These are phyloP conservation scores for Eudemis profundana DNA, from an alignment of 2,888 invertebrate genomes.

Conservation along the genomic window DNA sequence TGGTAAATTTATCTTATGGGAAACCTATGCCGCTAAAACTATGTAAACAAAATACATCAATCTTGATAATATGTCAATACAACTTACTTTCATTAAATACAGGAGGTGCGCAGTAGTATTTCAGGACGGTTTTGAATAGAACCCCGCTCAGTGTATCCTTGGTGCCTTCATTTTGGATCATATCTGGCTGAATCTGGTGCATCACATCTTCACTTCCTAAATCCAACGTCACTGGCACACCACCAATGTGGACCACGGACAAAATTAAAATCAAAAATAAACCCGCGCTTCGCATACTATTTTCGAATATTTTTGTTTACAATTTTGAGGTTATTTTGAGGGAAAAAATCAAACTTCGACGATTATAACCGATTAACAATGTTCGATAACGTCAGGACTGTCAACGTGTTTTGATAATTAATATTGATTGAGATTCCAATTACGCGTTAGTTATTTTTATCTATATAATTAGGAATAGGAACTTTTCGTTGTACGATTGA, in stretches of 20 bases:
- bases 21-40: too few relatives aligned
- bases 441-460: slow-evolving; percentile 8
- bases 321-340: slow-evolving; percentile 20
- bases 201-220: slow-evolving; percentile 26
- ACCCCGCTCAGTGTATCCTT: slow-evolving; percentile 18
- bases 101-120: slow-evolving; percentile 6
- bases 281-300: slow-evolving; percentile 21
- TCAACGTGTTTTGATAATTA: slow-evolving; percentile 36
- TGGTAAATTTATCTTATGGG: too few relatives aligned
- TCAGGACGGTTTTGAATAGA: slow-evolving; percentile 27
- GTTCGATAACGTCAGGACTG: slow-evolving; percentile 29
- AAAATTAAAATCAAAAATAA: slow-evolving; percentile 41
- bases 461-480: too few relatives aligned
- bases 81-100: slow-evolving; percentile 11
- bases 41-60: too few relatives aligned
- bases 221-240: slow-evolving; percentile 17
- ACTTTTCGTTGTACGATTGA: too few relatives aligned
- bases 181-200: slow-evolving; percentile 4
- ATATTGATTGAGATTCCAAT: slow-evolving; percentile 35
- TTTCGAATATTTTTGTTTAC: slow-evolving; percentile 17
- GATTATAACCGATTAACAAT: slow-evolving; percentile 29
- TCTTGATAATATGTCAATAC: background rate
- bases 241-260: slow-evolving; percentile 19
- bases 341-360: background rate
- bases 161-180: background rate